Evolutionary conservation across 2,113 vertebrate genomes (phyloP).

Genomic region (Chionis minor): DNA sequence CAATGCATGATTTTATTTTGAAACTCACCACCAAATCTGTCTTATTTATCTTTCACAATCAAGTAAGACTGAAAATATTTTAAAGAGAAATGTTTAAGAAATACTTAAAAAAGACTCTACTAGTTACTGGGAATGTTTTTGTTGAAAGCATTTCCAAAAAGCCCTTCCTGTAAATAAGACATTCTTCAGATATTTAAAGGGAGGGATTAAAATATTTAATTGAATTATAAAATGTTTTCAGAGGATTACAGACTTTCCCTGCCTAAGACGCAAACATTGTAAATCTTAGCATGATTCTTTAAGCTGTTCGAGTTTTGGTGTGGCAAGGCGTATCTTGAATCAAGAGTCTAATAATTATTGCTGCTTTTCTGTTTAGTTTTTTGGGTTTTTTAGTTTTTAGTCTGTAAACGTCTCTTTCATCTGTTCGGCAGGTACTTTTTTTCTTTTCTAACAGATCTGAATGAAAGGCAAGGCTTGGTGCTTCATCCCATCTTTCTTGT

Average conservation of each 20-base stretch:
- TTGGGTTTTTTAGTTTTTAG: neutral
- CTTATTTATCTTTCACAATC: neutral
- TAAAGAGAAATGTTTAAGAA: neutral
- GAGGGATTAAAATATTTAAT: slow-evolving; percentile 30
- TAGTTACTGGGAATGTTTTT: neutral
- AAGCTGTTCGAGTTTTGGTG: neutral
- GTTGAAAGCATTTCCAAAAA: neutral
- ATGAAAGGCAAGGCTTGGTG: neutral
- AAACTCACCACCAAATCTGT: neutral
- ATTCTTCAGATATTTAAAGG: slow-evolving; percentile 15
- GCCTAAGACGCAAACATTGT: neutral
- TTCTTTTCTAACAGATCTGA: neutral
- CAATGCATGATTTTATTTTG: neutral
- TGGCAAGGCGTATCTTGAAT: neutral
- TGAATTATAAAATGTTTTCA: slow-evolving; percentile 8
- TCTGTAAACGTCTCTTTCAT: neutral
- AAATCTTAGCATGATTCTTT: neutral
- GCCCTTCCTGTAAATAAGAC: neutral
- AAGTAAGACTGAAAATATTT: neutral
- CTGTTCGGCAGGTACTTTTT: neutral
- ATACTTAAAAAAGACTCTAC: neutral
- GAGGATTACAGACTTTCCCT: neutral
- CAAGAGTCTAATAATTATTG: neutral
- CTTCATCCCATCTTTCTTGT: neutral
- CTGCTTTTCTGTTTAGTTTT: neutral